Evolutionary conservation across 2,797 vertebrate genomes (phyloP).

Genomic region (Podarcis lilfordi): DNA sequence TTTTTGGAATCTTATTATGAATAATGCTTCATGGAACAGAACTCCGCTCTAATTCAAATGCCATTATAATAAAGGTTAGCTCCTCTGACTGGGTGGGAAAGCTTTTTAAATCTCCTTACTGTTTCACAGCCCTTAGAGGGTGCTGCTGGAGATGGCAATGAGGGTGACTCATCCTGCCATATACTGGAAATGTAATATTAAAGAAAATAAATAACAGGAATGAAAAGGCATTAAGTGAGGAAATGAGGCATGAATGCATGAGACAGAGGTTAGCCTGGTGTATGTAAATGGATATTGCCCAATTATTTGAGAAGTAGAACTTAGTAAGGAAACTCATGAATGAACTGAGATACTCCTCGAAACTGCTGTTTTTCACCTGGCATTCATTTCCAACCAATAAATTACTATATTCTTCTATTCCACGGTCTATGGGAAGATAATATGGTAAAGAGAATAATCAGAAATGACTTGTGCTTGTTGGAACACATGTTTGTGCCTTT

Average conservation of each 20-base stretch:
- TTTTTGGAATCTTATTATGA: conserved; percentile 51
- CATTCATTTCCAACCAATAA: conserved; percentile 48
- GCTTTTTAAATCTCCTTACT: conserved; percentile 77
- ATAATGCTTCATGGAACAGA: conserved; percentile 54
- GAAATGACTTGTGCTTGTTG: background rate
- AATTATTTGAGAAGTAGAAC: conserved; percentile 67
- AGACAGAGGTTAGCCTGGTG: conserved; percentile 69
- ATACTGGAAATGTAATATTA: conserved; percentile 77
- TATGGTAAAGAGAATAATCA: background rate
- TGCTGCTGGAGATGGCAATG: conserved; percentile 66
- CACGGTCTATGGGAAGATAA: accelerated
- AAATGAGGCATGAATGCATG: conserved; percentile 75
- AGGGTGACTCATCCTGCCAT: conserved; percentile 78
- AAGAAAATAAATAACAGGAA: conserved; percentile 82
- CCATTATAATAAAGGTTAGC: conserved; percentile 65
- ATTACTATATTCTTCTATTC: conserved; percentile 20
- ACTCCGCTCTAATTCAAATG: conserved; percentile 60
- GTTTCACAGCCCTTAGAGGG: conserved; percentile 73
- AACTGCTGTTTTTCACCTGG: conserved; percentile 16
- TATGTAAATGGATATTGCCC: conserved; percentile 63
- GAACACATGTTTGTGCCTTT: background rate
- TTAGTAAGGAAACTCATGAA: conserved; percentile 55
- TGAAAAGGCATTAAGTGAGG: conserved; percentile 78
- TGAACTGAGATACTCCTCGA: conserved; percentile 53
- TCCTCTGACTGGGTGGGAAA: conserved; percentile 58